Base-by-base conservation (phyloP, 1,140 invertebrate genomes). In the Chironomus tepperi region DNA sequence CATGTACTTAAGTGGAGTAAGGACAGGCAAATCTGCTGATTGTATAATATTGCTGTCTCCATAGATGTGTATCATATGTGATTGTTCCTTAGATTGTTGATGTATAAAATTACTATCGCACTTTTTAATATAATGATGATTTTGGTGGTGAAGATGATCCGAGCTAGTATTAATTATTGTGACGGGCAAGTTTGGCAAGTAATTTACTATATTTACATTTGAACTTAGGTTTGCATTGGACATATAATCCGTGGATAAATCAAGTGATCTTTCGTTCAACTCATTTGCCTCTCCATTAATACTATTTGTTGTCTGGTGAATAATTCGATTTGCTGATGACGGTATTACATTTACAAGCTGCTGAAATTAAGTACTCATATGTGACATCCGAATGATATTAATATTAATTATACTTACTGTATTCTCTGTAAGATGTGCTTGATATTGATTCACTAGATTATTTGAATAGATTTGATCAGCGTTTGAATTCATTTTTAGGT, bases 401-500 rank as follows among this genome's bases (percentile, higher is more conserved):
- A 12, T 1, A 12, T 57, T 12, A 57, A 57, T 57, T 57, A 12
- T 57, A n/a, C 47, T 57, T 57, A 57, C 47, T 57, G 47, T n/a
- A 57, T 57, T 57, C 1, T 57, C 47, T 57, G 47, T 12, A 57
- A 57, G 10, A 10, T 57, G 47, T 10, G 10, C n/a, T 57, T 57
- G 47, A 57, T 57, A 57, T 10, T 57, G 9, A n/a, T 57, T 57
- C 10, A 10, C n/a, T n/a, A 57, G 7, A 12, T 10, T 57, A 57
- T 57, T 57, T 57, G 47, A 57, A 57, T 57, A 57, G 2, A 57
- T 57, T n/a, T 57, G 47, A 57, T 57, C n/a, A n/a, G 47, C 9
- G n/a, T 57, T 57, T 57, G n/a, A 2, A 57, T 75, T 74, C 75
- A 42, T 77, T 75, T 73, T 72, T 75, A 34, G 24, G 24, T 34